phyloP scores from a whole-genome alignment of 2,888 invertebrate genomes.

The Mycalesis mineus region DNA sequence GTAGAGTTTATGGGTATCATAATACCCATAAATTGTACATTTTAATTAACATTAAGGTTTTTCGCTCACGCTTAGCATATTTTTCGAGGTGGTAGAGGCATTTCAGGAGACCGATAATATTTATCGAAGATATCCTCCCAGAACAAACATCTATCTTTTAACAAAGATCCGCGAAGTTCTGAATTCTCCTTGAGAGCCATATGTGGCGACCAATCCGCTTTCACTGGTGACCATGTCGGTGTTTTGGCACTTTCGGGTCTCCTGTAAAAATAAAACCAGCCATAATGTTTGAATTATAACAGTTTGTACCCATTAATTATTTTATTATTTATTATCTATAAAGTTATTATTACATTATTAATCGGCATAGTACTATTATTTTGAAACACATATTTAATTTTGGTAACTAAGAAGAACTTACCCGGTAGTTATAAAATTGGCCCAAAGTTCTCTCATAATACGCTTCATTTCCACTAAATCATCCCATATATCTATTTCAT shows the following conservation, averaged over 20 bases:
- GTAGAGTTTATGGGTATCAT: too few relatives aligned
- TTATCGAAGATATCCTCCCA: conserved; percentile 31
- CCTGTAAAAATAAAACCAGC: conserved; percentile 7
- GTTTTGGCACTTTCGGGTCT: conserved; percentile 9
- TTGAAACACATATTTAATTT: too few relatives aligned
- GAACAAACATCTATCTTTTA: conserved; percentile 23
- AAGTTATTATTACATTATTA: too few relatives aligned
- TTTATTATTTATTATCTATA: too few relatives aligned
- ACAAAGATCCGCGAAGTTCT: conserved; percentile 30
- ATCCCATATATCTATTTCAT: conserved; percentile 23
- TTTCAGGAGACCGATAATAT: conserved; percentile 24
- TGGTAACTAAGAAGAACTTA: too few relatives aligned
- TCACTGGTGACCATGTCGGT: conserved; percentile 29
- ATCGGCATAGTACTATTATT: too few relatives aligned
- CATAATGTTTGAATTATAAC: too few relatives aligned
- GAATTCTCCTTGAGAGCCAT: conserved; percentile 35
- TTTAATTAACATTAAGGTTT: too few relatives aligned
- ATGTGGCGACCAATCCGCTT: conserved; percentile 32
- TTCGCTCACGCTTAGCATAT: too few relatives aligned
- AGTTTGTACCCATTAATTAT: too few relatives aligned
- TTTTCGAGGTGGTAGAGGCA: conserved; percentile 22
- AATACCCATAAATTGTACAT: too few relatives aligned
- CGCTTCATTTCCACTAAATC: conserved; percentile 36
- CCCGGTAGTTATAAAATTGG: conserved; percentile 30
- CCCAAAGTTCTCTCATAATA: conserved; percentile 33